These are phyloP conservation scores for Aspidoscelis tigris DNA, from an alignment of 2,113 vertebrate genomes.

Conservation along the genomic window DNA sequence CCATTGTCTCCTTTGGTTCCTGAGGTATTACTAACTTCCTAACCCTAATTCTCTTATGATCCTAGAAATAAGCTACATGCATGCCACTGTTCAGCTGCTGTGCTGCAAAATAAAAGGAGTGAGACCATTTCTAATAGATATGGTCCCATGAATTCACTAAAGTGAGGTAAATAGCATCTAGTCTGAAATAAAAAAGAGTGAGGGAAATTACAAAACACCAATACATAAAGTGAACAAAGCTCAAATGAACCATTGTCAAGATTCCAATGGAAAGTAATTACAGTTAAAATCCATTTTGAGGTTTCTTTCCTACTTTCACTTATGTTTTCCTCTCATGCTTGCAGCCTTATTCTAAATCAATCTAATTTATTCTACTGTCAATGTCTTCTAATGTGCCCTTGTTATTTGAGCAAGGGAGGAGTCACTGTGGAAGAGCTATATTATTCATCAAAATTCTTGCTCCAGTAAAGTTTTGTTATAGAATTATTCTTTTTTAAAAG, in stretches of 20 bases:
- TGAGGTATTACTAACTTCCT: slow-evolving; percentile 68
- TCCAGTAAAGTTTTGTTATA: slow-evolving; percentile 32
- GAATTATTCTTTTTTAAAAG: slow-evolving; percentile 44
- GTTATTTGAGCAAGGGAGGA: slow-evolving; percentile 59
- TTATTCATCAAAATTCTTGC: slow-evolving; percentile 48
- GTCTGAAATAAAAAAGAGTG: slow-evolving; percentile 34
- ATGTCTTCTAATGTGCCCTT: slow-evolving; percentile 54
- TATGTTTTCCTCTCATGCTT: slow-evolving; percentile 55
- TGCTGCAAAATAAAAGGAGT: slow-evolving; percentile 44
- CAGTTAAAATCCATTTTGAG: slow-evolving; percentile 55
- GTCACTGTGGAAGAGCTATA: slow-evolving; percentile 43
- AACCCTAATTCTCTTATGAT: slow-evolving; percentile 53
- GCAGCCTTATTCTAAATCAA: slow-evolving; percentile 54
- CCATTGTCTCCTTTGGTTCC: slow-evolving; percentile 52
- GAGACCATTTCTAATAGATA: slow-evolving; percentile 42
- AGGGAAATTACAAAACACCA: slow-evolving; percentile 33
- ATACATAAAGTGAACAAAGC: slow-evolving; percentile 5
- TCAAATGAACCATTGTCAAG: slow-evolving; percentile 35
- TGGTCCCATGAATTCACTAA: slow-evolving; percentile 46
- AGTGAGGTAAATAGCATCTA: slow-evolving; percentile 51
- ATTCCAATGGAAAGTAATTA: slow-evolving; percentile 62
- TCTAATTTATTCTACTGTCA: slow-evolving; percentile 32
- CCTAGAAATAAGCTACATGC: slow-evolving; percentile 30
- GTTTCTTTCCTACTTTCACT: slow-evolving; percentile 47
- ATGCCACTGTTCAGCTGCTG: slow-evolving; percentile 39